These are phyloP conservation scores for Psilopogon haemacephalus DNA, from an alignment of 2,113 vertebrate genomes.

Conservation along the genomic window DNA sequence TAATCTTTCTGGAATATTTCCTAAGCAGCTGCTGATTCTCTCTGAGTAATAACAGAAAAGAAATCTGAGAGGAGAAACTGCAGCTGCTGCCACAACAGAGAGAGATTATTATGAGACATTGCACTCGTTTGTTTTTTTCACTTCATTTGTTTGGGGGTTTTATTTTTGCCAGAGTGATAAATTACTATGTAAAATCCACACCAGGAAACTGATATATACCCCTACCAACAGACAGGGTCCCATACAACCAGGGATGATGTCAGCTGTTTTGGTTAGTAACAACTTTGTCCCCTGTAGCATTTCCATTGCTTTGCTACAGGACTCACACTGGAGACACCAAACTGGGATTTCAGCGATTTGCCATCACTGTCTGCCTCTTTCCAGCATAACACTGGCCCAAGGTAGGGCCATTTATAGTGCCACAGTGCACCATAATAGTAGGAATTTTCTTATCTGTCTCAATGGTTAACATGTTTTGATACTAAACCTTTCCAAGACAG, in stretches of 20 bases:
- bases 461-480: background rate
- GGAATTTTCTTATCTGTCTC: background rate
- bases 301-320: background rate
- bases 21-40: constrained; percentile 61
- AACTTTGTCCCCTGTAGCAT: background rate
- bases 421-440: background rate
- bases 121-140: background rate
- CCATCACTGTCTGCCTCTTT: background rate
- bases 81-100: constrained; percentile 62
- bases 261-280: constrained; percentile 1
- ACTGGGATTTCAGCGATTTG: background rate
- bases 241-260: background rate
- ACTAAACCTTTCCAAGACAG: background rate
- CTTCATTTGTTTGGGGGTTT: constrained; percentile 46
- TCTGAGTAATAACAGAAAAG: constrained; percentile 57
- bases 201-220: background rate
- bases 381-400: background rate
- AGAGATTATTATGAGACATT: constrained; percentile 51
- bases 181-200: constrained; percentile 26
- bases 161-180: background rate
- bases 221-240: background rate
- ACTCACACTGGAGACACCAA: background rate
- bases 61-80: constrained; percentile 62
- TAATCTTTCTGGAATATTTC: constrained; percentile 63
- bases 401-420: background rate